phyloP scores from a whole-genome alignment of 2,113 vertebrate species.

The Myiopsitta monachus region DNA sequence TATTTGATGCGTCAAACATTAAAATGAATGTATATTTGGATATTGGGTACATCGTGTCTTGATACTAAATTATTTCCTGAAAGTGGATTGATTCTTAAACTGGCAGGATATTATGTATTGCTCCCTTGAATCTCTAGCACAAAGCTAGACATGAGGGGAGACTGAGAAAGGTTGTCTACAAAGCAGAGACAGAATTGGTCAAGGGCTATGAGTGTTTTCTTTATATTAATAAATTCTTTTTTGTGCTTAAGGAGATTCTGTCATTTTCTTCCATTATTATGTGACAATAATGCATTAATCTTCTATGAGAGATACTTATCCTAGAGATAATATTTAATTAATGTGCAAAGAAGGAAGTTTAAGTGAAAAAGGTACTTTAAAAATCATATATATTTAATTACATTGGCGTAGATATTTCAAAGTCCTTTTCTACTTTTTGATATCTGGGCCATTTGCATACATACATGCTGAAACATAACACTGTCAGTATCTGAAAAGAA shows the following conservation, averaged over 20 bases:
- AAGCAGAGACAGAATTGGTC: constrained; percentile 17
- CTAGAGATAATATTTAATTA: constrained; percentile 60
- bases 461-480: not conserved
- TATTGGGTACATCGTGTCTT: constrained; percentile 24
- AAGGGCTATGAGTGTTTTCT: constrained; percentile 45
- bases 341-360: constrained; percentile 22
- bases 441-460: constrained; percentile 41
- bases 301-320: constrained; percentile 49
- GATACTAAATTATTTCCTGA: constrained; percentile 59
- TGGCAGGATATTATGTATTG: constrained; percentile 17
- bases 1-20: constrained; percentile 34
- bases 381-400: constrained; percentile 55
- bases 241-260: constrained; percentile 23
- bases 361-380: constrained; percentile 49
- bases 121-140: constrained; percentile 21
- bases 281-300: constrained; percentile 44
- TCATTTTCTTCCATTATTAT: constrained; percentile 33
- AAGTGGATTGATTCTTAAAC: constrained; percentile 52
- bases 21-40: constrained; percentile 60
- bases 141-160: not conserved
- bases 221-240: constrained; percentile 44
- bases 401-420: constrained; percentile 41
- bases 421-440: constrained; percentile 24
- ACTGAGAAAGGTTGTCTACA: not conserved
- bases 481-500: not conserved